A percentile compares a stretch with the other conserved stretches of the same genome.
phyloP scores from a whole-genome alignment of 2,888 invertebrate genomes.

The Oeneis ivallda region DNA sequence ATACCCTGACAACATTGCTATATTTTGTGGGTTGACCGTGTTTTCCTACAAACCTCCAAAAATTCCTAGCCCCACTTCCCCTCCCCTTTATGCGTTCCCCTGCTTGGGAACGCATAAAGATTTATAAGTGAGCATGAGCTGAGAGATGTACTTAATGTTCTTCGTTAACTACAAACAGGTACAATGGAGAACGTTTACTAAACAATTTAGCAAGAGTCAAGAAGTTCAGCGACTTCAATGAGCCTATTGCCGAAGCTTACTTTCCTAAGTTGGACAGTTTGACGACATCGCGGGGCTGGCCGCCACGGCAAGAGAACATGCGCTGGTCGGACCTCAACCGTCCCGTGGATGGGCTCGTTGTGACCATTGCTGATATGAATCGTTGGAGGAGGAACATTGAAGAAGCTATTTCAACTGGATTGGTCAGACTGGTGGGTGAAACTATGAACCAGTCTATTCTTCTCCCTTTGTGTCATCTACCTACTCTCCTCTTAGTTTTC shows the following conservation, averaged over 20 bases:
- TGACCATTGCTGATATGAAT: conserved; percentile 85
- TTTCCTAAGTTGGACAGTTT: conserved; percentile 90
- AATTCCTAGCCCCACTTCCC: too few species aligned
- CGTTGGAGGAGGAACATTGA: conserved; percentile 88
- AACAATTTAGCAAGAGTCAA: conserved; percentile 85
- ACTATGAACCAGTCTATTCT: background rate
- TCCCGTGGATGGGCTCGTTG: conserved; percentile 81
- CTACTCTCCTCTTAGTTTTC: too few species aligned
- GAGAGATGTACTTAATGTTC: background rate
- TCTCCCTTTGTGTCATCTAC: background rate
- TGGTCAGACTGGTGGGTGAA: conserved; percentile 78
- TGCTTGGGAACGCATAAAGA: too few species aligned
- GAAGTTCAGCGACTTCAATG: conserved; percentile 85
- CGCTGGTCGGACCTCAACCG: conserved; percentile 84
- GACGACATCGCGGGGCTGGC: conserved; percentile 87
- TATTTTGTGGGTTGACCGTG: too few species aligned
- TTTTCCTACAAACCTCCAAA: too few species aligned
- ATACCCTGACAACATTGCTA: too few species aligned
- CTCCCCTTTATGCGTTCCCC: too few species aligned
- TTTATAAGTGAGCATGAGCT: too few species aligned
- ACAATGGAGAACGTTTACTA: conserved; percentile 89
- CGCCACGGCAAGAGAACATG: conserved; percentile 84
- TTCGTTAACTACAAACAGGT: conserved; percentile 64
- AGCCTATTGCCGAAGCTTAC: conserved; percentile 88
- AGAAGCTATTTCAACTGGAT: conserved; percentile 88